phyloP scores from a whole-genome alignment of 2,797 vertebrate genomes.

The Rhynchotus rufescens region DNA sequence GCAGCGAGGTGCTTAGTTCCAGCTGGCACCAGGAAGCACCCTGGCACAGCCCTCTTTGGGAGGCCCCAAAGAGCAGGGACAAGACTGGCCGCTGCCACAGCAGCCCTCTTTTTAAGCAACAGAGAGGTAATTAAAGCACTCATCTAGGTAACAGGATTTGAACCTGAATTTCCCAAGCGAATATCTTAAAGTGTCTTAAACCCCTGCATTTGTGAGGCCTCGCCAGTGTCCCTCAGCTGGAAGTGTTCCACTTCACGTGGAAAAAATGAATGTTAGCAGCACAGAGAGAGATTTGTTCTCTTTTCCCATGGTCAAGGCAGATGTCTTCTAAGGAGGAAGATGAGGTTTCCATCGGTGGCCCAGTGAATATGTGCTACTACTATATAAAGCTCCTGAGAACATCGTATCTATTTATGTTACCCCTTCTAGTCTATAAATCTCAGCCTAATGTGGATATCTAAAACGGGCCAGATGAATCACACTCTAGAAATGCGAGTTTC shows the following conservation, averaged over 20 bases:
- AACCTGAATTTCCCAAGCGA: background rate
- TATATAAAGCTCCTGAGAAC: conserved; percentile 54
- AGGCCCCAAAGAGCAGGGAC: background rate
- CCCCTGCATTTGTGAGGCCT: background rate
- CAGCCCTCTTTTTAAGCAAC: background rate
- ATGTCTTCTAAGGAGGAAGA: background rate
- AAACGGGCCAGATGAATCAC: conserved; percentile 61
- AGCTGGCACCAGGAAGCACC: background rate
- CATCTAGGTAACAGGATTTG: background rate
- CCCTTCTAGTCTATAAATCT: conserved; percentile 55
- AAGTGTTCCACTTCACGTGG: background rate
- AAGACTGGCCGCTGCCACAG: background rate
- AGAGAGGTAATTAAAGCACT: conserved; percentile 7
- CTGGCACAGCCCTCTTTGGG: background rate
- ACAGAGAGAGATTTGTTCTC: background rate
- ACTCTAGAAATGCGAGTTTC: conserved; percentile 39
- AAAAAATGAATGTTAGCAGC: background rate
- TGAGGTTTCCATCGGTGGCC: background rate
- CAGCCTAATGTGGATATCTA: conserved; percentile 37
- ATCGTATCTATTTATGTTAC: conserved; percentile 50
- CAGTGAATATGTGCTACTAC: conserved; percentile 21
- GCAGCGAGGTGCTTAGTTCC: background rate
- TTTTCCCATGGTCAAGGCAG: background rate
- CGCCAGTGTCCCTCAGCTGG: background rate
- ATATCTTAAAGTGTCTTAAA: background rate